Evolutionary conservation across 2,888 invertebrate genomes (phyloP), one percentile per base, ranked within the genome.

Genomic region (Thalpophila matura): DNA sequence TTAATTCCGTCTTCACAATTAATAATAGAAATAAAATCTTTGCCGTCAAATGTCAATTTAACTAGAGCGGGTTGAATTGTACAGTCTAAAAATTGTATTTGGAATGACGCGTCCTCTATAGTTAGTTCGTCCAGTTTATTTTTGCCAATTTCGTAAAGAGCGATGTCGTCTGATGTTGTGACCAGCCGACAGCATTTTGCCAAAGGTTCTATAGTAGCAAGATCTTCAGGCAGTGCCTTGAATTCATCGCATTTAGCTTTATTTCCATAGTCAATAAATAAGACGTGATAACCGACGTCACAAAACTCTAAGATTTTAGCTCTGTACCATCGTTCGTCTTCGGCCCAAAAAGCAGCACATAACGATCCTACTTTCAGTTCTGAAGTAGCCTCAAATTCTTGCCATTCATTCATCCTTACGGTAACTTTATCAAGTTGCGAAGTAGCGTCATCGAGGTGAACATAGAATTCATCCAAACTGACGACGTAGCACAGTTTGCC

Each of bases 201-300:
- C 49, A 97, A 86, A 0, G 96, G 95, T 45, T 96, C 95, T 40
- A 96, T 94, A 12, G 89, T 79, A 0, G 94, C 89, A 0, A 97
- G 82, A 50, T 96, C 96, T 68, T 96, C 95, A 0, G 97, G 97
- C 27, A 97, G 91, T 54, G 93, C 92, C 55, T 95, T 95, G 55
- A 97, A 93, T 69, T 96, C 95, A 51, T 93, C 95, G 57, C 96
- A 95, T 45, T 95, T 92, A 6, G 96, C 96, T 43, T 96, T 96
- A 81, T 97, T 97, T 1, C 97, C 97, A 77, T 96, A 97, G 87
- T 97, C 97, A 18, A 97, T 95, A 77, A 96, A 97, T 57, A 96
- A 90, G 0, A 97, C 96, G 79, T 96, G 96, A 51, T 95, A 93
- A 7, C 95, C 95, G 0, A 88, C 86, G 16, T 96, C 96, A 38